Evolutionary conservation across 2,888 invertebrate species (phyloP), one percentile per base, ranked within the genome.

Genomic region (Sepiola atlantica): DNA sequence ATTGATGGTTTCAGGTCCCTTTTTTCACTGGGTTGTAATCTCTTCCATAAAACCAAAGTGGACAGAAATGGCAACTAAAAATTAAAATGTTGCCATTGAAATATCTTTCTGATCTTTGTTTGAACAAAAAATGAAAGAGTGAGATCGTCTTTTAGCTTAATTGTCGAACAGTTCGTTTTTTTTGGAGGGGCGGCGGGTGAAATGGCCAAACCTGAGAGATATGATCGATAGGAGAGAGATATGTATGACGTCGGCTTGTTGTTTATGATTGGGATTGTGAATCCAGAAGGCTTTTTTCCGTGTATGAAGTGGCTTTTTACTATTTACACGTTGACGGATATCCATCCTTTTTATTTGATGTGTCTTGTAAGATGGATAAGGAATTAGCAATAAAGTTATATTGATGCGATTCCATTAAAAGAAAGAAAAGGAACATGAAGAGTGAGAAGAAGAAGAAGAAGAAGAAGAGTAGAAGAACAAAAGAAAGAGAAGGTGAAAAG

Each of bases 41-140:
- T 61, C 77, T 77, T 77, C n/a, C 77, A 77, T 77, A n/a, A 77
- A 77, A n/a, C n/a, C 77, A 12, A 77, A 77, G 77, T 77, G 77
- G 8, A 77, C n/a, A 77, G 77, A n/a, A 77, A 16, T 16, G 16
- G 77, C n/a, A 77, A 16, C n/a, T n/a, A n/a, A 1, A 77, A n/a
- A 32, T 16, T 14, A 57, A 24, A 57, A 28, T 77, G 12, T n/a
- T 77, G n/a, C 77, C 16, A n/a, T 0, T n/a, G n/a, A 77, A 77
- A 77, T 77, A n/a, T 77, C 28, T 77, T 16, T 77, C 77, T 77
- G 16, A 24, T 77, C n/a, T 77, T 77, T 16, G 77, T 77, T 77
- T 77, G 14, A n/a, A 77, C 45, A 45, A 45, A n/a, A n/a, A 2
- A 77, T 77, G 77, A n/a, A 77, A 1, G 32, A 12, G 77, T 12